phyloP scores from a whole-genome alignment of 37 sponge, comb jelly and placozoan genomes.

The Chondrosia reniformis region DNA sequence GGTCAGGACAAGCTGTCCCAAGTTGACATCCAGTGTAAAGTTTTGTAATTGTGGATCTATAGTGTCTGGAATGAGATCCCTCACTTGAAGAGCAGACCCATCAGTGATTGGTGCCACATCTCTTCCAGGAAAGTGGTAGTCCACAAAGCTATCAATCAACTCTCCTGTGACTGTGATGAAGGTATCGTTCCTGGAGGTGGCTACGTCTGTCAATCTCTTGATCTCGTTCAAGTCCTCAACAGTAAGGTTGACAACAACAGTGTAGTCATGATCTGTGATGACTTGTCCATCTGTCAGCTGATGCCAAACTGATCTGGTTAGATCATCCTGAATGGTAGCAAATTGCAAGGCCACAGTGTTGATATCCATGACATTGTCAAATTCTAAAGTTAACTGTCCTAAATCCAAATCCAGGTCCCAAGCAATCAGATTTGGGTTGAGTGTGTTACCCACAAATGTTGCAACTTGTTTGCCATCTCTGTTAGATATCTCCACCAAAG shows the following conservation, averaged over 20 bases:
- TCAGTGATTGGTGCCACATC: conserved; percentile 66
- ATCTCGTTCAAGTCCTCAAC: conserved; percentile 77
- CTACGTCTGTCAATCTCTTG: conserved; percentile 60
- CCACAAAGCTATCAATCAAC: conserved; percentile 55
- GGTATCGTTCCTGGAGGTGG: conserved; percentile 47
- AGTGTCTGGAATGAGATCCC: conserved; percentile 54
- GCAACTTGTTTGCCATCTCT: conserved; percentile 15
- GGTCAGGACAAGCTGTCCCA: conserved; percentile 47
- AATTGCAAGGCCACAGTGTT: conserved; percentile 45
- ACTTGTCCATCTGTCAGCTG: conserved; percentile 48
- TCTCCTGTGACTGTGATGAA: conserved; percentile 66
- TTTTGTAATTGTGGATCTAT: conserved; percentile 55
- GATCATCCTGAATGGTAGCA: conserved; percentile 45
- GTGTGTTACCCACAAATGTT: conserved; percentile 24
- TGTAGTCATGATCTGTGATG: conserved; percentile 44
- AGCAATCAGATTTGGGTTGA: conserved; percentile 38
- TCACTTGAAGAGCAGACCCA: conserved; percentile 41
- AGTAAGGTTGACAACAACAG: conserved; percentile 48
- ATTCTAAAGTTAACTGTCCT: conserved; percentile 66
- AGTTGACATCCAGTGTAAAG: conserved; percentile 69
- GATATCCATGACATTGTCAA: conserved; percentile 75
- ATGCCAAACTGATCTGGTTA: conserved; percentile 8
- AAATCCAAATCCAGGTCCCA: conserved; percentile 75
- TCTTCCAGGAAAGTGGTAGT: conserved; percentile 19
- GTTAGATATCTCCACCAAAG: conserved; percentile 32